A percentile compares a stretch with the other conserved stretches of the same genome.
phyloP scores from a whole-genome alignment of 2,888 invertebrate species.

The Synergus laeviventris region DNA sequence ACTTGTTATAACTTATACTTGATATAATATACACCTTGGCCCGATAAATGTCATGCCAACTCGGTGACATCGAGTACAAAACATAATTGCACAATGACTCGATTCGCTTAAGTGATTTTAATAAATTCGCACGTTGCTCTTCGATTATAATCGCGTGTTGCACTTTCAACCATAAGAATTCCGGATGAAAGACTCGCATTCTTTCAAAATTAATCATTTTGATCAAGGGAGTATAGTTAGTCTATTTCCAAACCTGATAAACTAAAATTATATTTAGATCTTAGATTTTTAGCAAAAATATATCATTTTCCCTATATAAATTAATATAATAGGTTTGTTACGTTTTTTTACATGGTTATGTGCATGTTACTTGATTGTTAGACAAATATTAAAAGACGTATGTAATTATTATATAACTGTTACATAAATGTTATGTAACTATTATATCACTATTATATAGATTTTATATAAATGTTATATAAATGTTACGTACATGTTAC shows the following conservation, averaged over 20 bases:
- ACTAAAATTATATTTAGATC: not conserved
- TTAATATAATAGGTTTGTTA: not conserved
- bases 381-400: not conserved
- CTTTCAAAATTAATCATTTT: not conserved
- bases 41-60: conserved; percentile 19
- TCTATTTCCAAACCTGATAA: not conserved
- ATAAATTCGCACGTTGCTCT: conserved; percentile 7
- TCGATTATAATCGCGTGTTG: not conserved
- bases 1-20: not conserved
- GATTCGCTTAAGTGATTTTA: conserved; percentile 4
- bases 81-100: conserved; percentile 19
- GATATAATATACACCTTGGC: conserved; percentile 5
- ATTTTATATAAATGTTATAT: not conserved
- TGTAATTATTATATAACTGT: not conserved
- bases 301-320: not conserved
- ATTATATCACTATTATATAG: not conserved
- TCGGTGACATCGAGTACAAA: conserved; percentile 7
- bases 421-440: not conserved
- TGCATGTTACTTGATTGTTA: not conserved
- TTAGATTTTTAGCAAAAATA: not conserved
- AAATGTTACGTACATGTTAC: not conserved
- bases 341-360: not conserved
- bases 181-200: not conserved
- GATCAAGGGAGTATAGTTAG: not conserved
- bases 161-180: not conserved